Conservation (phyloP, 2,113 vertebrate species). For the Dryoscopus gambensis region DNA sequence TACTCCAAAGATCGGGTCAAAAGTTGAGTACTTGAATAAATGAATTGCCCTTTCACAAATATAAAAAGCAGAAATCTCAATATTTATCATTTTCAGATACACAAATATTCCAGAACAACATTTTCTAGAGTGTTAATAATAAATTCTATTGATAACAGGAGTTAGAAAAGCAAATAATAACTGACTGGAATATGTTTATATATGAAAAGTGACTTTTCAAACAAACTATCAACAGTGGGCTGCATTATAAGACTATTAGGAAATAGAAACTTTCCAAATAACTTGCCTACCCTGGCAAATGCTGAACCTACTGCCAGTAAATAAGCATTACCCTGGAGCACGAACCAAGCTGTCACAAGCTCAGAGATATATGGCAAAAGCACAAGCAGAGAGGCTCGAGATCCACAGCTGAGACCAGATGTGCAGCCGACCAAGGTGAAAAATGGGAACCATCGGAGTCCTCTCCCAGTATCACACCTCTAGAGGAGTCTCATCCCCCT, state of each 20-base stretch:
- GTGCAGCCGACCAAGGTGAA: neutral
- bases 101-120: conserved; percentile 59
- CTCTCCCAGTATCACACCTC: accelerated
- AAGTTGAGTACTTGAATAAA: conserved; percentile 68
- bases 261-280: conserved; percentile 54
- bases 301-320: conserved; percentile 35
- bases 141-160: conserved; percentile 66
- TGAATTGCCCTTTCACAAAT: conserved; percentile 66
- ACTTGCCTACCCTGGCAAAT: neutral
- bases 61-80: conserved; percentile 55
- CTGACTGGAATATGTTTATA: conserved; percentile 59
- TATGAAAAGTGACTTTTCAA: conserved; percentile 56
- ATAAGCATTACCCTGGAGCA: conserved; percentile 43
- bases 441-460: neutral
- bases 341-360: neutral
- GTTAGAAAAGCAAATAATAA: conserved; percentile 63
- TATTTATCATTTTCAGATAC: conserved; percentile 64
- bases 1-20: conserved; percentile 61
- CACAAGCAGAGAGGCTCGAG: neutral
- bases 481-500: neutral
- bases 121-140: conserved; percentile 63
- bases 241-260: conserved; percentile 52
- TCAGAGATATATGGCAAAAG: neutral
- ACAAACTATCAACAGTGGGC: conserved; percentile 55
- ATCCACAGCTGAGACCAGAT: neutral